phyloP scores from a whole-genome alignment of 2,797 vertebrate species.

The Emydoidea blandingii region DNA sequence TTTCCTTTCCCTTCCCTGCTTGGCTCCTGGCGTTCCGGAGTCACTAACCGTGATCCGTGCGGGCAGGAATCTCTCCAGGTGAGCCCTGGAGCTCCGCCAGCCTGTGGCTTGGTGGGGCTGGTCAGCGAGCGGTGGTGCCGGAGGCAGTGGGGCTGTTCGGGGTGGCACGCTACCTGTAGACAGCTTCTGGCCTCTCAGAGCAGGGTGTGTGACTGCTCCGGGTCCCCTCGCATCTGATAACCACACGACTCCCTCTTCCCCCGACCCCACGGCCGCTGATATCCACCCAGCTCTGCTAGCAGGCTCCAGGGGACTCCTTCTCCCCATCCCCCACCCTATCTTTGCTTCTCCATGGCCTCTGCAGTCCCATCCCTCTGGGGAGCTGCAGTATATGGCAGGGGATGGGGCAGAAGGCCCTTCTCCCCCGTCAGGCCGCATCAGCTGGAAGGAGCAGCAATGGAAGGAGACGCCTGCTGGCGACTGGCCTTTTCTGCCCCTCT shows the following conservation, averaged over 20 bases:
- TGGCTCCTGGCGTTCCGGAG: not conserved
- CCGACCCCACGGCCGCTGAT: not conserved
- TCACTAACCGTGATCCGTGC: not conserved
- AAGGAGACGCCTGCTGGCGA: not conserved
- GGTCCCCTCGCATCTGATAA: not conserved
- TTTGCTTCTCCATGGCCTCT: not conserved
- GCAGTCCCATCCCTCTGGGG: not conserved
- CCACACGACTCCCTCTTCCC: not conserved
- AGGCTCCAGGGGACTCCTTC: not conserved
- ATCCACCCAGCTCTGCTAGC: not conserved
- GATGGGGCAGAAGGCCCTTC: not conserved
- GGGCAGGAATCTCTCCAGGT: no score
- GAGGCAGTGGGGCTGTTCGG: no score
- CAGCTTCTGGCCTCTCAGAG: not conserved
- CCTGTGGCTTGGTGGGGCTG: not conserved
- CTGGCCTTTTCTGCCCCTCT: not conserved
- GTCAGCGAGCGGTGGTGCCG: not conserved
- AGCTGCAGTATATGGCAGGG: not conserved
- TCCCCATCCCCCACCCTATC: not conserved
- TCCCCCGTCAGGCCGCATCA: no score
- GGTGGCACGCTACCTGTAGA: not conserved
- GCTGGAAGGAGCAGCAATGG: not conserved
- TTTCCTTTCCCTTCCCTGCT: not conserved
- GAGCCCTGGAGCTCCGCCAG: no score
- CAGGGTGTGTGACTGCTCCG: not conserved